Evolutionary conservation across 2,888 invertebrate species (phyloP), one percentile per base, ranked within the genome.

Genomic region (Deroplatys truncata): DNA sequence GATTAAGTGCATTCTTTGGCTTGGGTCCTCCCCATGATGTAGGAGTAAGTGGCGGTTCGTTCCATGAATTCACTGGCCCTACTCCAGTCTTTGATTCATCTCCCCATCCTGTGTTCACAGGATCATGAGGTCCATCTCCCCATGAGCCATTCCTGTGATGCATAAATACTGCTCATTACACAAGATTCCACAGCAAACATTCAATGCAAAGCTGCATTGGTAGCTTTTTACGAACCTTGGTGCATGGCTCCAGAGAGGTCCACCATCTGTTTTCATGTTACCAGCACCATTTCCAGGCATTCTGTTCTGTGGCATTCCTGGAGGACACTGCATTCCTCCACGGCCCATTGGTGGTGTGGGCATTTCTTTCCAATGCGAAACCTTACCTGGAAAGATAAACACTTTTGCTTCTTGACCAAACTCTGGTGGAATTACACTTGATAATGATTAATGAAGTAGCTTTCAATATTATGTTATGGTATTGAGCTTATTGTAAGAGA

Each of bases 361-460:
- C 90, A 91, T 92, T 92, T 96, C 96, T 93, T 96, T 96, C 96
- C 96, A 96, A 92, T 95, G 95, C 89, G 95, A 95, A 89, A 94
- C 94, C 91, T 94, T 89, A 16, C 91, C 90, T 91, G 84, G n/a
- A 84, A 31, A 84, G 28, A 16, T 5, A 84, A 31, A 87, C 28
- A 90, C 49, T 35, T n/a, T 86, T 90, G 91, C 91, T 92, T 92
- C 93, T 72, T 72, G 7, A 72, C 20, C 25, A 20, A 20, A 72
- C 7, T 72, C 3, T 72, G 56, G 56, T 93, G 92, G 93, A 92
- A 9, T 92, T 88, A 10, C 93, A 92, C 28, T 92, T 93, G 92
- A 93, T 93, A n/a, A 25, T n/a, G 7, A n/a, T n/a, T 7, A 82
- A 82, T 20, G 7, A 3, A 82, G 82, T 8, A n/a, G 9, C 7